phyloP scores from a whole-genome alignment of 2,797 vertebrate genomes.

The Acanthurus tractus region DNA sequence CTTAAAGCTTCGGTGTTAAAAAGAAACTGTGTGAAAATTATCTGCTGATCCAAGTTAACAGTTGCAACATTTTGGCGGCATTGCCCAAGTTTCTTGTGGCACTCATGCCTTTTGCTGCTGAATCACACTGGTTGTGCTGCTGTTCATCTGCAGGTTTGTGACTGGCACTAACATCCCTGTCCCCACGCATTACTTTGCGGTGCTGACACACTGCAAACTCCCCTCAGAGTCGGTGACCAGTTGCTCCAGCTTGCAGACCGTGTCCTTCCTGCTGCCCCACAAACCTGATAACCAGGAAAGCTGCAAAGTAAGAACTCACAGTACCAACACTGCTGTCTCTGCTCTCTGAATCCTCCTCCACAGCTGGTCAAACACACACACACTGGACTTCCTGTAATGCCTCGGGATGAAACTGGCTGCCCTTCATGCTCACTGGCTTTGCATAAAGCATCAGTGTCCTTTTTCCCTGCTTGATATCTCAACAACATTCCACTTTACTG shows the following conservation, averaged over 20 bases:
- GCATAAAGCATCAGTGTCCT: background rate
- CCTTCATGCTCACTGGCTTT: background rate
- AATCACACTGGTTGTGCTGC: background rate
- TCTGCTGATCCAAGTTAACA: too few relatives aligned
- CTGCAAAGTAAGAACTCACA: slow-evolving; percentile 76
- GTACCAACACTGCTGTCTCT: fast-evolving
- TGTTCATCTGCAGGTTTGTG: slow-evolving; percentile 59
- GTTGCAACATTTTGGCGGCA: too few relatives aligned
- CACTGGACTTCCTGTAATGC: background rate
- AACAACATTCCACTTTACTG: background rate
- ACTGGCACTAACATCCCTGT: slow-evolving; percentile 79
- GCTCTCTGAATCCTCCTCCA: fast-evolving
- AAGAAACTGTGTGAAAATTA: too few relatives aligned
- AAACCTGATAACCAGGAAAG: slow-evolving; percentile 88
- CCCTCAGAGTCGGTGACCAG: slow-evolving; percentile 60
- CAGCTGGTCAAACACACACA: background rate
- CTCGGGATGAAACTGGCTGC: background rate
- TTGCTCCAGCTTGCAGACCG: slow-evolving; percentile 84
- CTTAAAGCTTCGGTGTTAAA: too few relatives aligned
- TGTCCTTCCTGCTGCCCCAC: slow-evolving; percentile 92
- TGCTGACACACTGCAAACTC: slow-evolving; percentile 90
- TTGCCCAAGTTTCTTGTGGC: too few relatives aligned
- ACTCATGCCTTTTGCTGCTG: background rate
- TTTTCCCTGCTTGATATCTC: background rate
- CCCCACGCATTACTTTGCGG: slow-evolving; percentile 93